Evolutionary conservation across 2,888 invertebrate species (phyloP), one percentile per base, ranked within the genome.

Genomic region (Tenodera sinensis): DNA sequence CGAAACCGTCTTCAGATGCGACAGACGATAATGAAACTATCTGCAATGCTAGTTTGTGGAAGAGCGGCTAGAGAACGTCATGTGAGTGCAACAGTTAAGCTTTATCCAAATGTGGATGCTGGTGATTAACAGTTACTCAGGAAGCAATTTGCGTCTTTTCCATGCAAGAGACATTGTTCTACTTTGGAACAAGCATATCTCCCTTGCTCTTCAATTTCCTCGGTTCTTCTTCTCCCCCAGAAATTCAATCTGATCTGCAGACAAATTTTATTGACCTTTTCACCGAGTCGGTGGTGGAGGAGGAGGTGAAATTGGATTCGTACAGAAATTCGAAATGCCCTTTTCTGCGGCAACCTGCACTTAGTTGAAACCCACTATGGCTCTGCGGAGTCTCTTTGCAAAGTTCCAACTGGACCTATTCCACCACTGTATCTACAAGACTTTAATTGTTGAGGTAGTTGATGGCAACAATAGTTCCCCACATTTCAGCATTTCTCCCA

Each of bases 181-280:
- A 71, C 54, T 71, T 20, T 20, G 54, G 54, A 71, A 71, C 54
- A 71, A 20, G 54, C 20, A 15, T 71, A 25, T 71, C 54, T 71
- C 54, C 25, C 54, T 71, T 71, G 15, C 54, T 71, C 3, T 71
- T 15, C 54, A 71, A 71, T 71, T 71, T 71, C 1, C 20, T 71
- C 20, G 20, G 20, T 71, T 71, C 20, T 71, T 25, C 12, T 12
- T 71, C 20, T n/a, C 28, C 87, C 27, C 28, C 86, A 71, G 81
- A 87, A 87, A 87, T 87, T 34, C 83, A 87, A 87, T 87, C 34
- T 87, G 28, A 82, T 87, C 42, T 42, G 82, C 82, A 87, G 87
- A 82, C 87, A 87, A 87, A 87, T 87, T 82, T 87, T 87, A 87
- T 87, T 83, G 87, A 87, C 34, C 34, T 47, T n/a, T n/a, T n/a